phyloP scores from a whole-genome alignment of 2,888 invertebrate genomes.

The Acanthosepion esculentum region DNA sequence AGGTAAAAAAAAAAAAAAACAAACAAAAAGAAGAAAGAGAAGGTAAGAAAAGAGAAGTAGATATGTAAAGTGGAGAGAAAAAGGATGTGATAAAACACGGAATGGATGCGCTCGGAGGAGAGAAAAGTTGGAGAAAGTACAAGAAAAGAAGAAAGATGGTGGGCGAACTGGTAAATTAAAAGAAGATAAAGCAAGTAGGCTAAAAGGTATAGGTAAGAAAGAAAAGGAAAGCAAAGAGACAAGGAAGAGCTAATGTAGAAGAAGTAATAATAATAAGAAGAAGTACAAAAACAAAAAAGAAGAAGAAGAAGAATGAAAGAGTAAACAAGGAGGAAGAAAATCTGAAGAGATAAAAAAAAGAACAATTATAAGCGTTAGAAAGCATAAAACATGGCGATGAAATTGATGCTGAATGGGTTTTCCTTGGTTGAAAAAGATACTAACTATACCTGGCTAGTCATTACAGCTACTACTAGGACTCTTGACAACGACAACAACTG shows the following conservation, averaged over 20 bases:
- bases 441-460: too few relatives aligned
- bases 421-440: neutral
- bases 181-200: neutral
- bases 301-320: neutral
- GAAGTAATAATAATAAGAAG: neutral
- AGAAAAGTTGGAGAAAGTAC: neutral
- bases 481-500: neutral
- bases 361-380: neutral
- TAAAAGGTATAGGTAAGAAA: neutral
- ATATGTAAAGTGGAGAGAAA: neutral
- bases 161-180: neutral
- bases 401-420: too few relatives aligned
- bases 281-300: too few relatives aligned
- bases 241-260: neutral
- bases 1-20: neutral
- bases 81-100: neutral
- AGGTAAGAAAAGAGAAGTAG: neutral
- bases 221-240: neutral
- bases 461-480: neutral
- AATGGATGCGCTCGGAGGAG: neutral
- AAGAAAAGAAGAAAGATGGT: neutral
- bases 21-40: neutral
- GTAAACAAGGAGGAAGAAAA: neutral
- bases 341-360: neutral
- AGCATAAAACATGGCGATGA: neutral